phyloP scores from a whole-genome alignment of 2,888 invertebrate species.

The Ormyrus rosae region DNA sequence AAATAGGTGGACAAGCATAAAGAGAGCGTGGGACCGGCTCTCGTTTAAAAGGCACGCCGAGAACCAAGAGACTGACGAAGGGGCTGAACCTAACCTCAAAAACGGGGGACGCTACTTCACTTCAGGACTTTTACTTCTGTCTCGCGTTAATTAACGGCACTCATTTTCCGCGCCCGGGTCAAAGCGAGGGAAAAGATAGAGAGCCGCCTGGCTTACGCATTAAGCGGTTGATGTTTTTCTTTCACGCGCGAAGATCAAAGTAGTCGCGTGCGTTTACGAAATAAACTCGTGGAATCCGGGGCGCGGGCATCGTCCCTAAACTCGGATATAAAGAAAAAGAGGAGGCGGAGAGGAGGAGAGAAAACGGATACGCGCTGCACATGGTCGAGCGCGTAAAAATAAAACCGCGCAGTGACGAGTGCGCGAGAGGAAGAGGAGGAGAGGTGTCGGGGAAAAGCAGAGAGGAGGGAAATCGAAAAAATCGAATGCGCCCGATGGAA shows the following conservation, averaged over 20 bases:
- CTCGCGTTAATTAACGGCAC: too few relatives aligned
- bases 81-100: slow-evolving; percentile 11
- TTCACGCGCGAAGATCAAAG: slow-evolving; percentile 23
- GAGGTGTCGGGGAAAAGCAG: neutral
- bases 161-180: neutral
- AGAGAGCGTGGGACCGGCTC: slow-evolving; percentile 44
- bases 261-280: slow-evolving; percentile 31
- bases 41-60: slow-evolving; percentile 22
- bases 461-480: slow-evolving; percentile 29
- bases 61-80: neutral
- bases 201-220: too few relatives aligned
- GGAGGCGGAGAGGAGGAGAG: slow-evolving; percentile 21
- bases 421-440: slow-evolving; percentile 17
- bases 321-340: slow-evolving; percentile 32
- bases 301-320: slow-evolving; percentile 42
- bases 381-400: slow-evolving; percentile 57
- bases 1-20: slow-evolving; percentile 25
- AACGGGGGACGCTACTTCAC: neutral
- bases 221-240: slow-evolving; percentile 11
- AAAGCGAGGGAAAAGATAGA: neutral
- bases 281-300: slow-evolving; percentile 44
- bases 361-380: slow-evolving; percentile 56
- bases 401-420: slow-evolving; percentile 38
- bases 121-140: too few relatives aligned
- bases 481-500: neutral